Evolutionary conservation across 1,140 invertebrate species (phyloP).

Genomic region (Lerema accius): DNA sequence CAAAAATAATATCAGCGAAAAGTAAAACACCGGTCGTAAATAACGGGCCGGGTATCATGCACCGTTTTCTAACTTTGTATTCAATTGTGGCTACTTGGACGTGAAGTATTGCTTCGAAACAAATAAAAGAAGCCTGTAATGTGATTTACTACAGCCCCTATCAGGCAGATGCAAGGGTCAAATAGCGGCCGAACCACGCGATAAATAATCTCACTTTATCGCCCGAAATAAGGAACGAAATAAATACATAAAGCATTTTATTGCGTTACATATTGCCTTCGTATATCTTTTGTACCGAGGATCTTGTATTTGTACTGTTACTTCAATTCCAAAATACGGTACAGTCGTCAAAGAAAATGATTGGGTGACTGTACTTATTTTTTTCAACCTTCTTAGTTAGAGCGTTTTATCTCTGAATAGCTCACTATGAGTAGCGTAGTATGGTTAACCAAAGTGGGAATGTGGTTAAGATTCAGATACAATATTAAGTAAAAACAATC

Average conservation of each 20-base stretch:
- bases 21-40: slow-evolving; percentile 18
- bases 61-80: slow-evolving; percentile 21
- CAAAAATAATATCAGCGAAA: slow-evolving; percentile 6
- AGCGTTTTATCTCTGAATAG: too few relatives aligned
- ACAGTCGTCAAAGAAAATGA: neutral
- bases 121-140: slow-evolving; percentile 34
- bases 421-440: too few relatives aligned
- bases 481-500: too few relatives aligned
- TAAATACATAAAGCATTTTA: slow-evolving; percentile 38
- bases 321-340: slow-evolving; percentile 20
- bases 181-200: slow-evolving; percentile 27
- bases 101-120: slow-evolving; percentile 23
- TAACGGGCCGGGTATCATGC: slow-evolving; percentile 11
- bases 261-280: slow-evolving; percentile 35
- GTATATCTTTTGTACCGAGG: slow-evolving; percentile 33
- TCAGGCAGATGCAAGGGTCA: slow-evolving; percentile 34
- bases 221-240: slow-evolving; percentile 31
- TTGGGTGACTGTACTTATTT: too few relatives aligned
- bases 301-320: slow-evolving; percentile 20
- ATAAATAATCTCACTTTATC: slow-evolving; percentile 37
- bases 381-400: too few relatives aligned
- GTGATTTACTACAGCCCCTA: slow-evolving; percentile 33
- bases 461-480: too few relatives aligned
- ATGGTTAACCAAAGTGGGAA: too few relatives aligned
- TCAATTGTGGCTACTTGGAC: slow-evolving; percentile 26